Conservation (phyloP, 2,888 invertebrate species). For the Erannis defoliaria region DNA sequence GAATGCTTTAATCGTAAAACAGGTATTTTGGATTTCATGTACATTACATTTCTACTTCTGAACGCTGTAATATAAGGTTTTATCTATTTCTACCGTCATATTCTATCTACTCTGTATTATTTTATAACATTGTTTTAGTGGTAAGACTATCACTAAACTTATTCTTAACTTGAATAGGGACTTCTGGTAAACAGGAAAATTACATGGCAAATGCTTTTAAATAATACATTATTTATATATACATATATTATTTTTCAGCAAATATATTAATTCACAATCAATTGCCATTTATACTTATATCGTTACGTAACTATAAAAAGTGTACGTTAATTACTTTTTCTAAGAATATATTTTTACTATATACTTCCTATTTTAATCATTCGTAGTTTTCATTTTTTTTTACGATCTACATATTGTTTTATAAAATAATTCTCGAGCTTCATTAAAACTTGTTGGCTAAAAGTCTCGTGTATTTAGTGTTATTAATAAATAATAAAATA, state of each 20-base stretch:
- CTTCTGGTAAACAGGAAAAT: constrained; percentile 12
- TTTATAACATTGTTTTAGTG: constrained; percentile 50
- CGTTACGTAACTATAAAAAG: no score
- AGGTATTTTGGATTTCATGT: constrained; percentile 83
- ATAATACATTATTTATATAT: not conserved
- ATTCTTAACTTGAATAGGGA: constrained; percentile 13
- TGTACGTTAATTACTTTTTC: no score
- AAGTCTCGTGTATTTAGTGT: constrained; percentile 16
- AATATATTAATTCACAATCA: no score
- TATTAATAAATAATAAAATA: constrained; percentile 6
- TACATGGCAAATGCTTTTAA: not conserved
- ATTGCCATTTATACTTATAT: not conserved
- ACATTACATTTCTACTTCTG: constrained; percentile 68
- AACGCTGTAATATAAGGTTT: constrained; percentile 67
- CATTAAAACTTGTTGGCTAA: constrained; percentile 16
- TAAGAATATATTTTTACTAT: no score
- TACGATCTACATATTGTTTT: constrained; percentile 2
- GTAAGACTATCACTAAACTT: constrained; percentile 45
- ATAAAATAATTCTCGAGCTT: constrained; percentile 19
- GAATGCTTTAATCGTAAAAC: constrained; percentile 84
- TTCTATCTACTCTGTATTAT: constrained; percentile 55
- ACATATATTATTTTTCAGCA: not conserved
- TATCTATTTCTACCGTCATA: constrained; percentile 54
- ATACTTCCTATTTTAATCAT: no score
- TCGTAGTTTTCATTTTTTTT: no score